Evolutionary conservation across 2,888 invertebrate species (phyloP), one percentile per base, ranked within the genome.

Genomic region (Sepiola atlantica): DNA sequence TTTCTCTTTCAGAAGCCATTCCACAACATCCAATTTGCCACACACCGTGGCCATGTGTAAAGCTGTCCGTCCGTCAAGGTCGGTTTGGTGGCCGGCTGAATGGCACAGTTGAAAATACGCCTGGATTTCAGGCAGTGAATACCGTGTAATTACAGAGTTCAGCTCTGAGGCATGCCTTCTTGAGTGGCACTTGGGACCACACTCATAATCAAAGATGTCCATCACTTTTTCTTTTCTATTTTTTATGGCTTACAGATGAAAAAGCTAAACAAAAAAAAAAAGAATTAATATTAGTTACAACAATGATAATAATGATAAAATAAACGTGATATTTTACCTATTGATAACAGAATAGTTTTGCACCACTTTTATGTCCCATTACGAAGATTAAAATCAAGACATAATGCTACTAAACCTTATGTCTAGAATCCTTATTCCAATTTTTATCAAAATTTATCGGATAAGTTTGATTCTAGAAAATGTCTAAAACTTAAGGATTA

Each of bases 41-140:
- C 98, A 98, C 0, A 98, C 98, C 0, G 98, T 98, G 0, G 98
- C 98, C 97, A 98, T 98, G 97, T 99, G 99, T 28, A 99, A 97
- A 0, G 98, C 98, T 54, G 98, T 98, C n/a, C 98, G 98, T 20
- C 99, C 99, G 97, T 97, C 96, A 1, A 94, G 95, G 94, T 97
- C 97, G 55, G 95, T 94, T n/a, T 96, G 90, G 92, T 96, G 95
- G 16, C 95, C 95, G 45, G 96, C 96, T 94, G 96, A 96, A 95
- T 96, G 95, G 95, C 97, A 97, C n/a, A 96, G 95, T 21, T 95
- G 94, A 45, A 96, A 95, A 95, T 96, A 97, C 0, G 97, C 95
- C 95, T 97, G 95, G 32, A 97, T 95, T 95, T 97, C 96, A 54
- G 94, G 94, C 24, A 96, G 94, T 35, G 95, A 96, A 16, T 97